These are phyloP conservation scores for Pheucticus melanocephalus DNA, from an alignment of 2,113 vertebrate species.

Conservation along the genomic window DNA sequence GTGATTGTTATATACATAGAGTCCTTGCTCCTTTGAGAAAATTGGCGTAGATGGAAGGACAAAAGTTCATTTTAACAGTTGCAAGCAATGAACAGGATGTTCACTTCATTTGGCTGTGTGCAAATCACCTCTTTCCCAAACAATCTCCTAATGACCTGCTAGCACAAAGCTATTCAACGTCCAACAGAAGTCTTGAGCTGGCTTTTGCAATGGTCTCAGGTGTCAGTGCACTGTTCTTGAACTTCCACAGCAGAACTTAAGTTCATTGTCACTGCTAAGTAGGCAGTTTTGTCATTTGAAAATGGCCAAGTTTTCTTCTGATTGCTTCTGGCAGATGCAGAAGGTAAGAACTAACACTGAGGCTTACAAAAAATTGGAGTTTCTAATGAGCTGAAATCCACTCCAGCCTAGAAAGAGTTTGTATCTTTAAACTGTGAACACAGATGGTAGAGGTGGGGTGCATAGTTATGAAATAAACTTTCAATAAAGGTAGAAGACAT, in stretches of 20 bases:
- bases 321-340: not conserved
- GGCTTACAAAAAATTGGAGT: not conserved
- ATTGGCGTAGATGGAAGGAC: not conserved
- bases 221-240: not conserved
- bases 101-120: not conserved
- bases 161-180: not conserved
- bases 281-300: not conserved
- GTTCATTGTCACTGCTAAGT: not conserved
- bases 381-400: not conserved
- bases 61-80: not conserved
- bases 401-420: not conserved
- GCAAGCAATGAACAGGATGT: not conserved
- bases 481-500: not conserved
- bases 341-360: not conserved
- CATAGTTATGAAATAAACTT: not conserved
- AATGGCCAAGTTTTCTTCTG: not conserved
- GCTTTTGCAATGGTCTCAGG: not conserved
- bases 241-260: not conserved
- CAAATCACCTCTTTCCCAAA: slow-evolving; percentile 1
- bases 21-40: not conserved
- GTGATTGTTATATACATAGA: not conserved
- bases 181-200: not conserved
- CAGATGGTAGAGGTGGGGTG: not conserved
- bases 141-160: slow-evolving; percentile 5
- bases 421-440: not conserved